phyloP scores from a whole-genome alignment of 2,888 invertebrate genomes.

The Ctena decussata region DNA sequence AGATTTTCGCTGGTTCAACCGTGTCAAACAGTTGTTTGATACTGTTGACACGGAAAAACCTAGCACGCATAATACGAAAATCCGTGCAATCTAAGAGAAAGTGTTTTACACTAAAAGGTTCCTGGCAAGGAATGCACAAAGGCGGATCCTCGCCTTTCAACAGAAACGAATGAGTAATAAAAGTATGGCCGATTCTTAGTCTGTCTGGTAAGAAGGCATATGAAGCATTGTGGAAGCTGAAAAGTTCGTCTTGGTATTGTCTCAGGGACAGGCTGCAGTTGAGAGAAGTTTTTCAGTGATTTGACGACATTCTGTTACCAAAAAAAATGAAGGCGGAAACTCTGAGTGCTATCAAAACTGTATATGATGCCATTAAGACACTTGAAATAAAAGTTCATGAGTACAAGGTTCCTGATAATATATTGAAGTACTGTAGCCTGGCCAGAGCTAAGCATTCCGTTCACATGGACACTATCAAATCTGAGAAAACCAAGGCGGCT shows the following conservation, averaged over 20 bases:
- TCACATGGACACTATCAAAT: background rate
- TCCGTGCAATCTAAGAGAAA: no score
- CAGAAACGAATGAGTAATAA: no score
- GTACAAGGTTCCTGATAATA: background rate
- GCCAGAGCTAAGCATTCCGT: background rate
- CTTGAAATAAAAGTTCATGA: background rate
- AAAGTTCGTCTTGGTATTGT: background rate
- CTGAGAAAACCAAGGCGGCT: background rate
- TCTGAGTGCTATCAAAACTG: background rate
- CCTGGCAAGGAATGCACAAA: no score
- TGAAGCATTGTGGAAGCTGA: background rate
- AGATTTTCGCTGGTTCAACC: no score
- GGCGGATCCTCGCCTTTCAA: no score
- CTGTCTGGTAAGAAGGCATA: background rate
- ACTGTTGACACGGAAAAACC: no score
- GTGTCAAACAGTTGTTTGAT: no score
- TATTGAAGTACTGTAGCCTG: background rate
- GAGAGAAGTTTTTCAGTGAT: background rate
- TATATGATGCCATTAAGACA: slow-evolving; percentile 1
- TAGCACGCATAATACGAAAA: no score
- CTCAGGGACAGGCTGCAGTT: background rate
- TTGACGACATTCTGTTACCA: slow-evolving; percentile 4
- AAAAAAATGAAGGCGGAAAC: background rate
- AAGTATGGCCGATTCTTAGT: no score
- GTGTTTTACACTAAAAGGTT: no score